Base-by-base conservation (phyloP, 1,140 invertebrate genomes). In the Panagrolaimus sp. region DNA sequence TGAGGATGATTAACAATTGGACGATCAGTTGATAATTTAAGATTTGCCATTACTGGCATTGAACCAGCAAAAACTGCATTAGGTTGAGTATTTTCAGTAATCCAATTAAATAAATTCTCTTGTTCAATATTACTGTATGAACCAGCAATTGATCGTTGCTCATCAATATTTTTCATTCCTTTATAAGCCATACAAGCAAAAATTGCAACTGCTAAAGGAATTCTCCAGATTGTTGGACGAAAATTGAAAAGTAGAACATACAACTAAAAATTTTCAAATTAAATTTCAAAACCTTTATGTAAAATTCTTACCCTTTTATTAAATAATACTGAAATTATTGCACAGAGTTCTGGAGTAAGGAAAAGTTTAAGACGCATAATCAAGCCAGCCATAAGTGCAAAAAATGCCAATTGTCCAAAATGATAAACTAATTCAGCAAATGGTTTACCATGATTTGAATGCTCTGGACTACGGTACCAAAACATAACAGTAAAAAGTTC, bases 361-460 rank as follows among this genome's bases (percentile, higher is more conserved):
- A 93, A 90, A 21, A 93, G 78, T 83, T 93, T 93, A 46, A 93
- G 81, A 78, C 91, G 86, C 91, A 93, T 93, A 8, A 92, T 88
- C 10, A 92, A 84, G 14, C 87, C 75, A 26, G 91, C 90, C 89
- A 92, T 90, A 0, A 89, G 77, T 4, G 87, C 87, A 78, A 89
- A 92, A 15, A 88, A 88, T 28, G 86, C 80, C 72, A 88, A 83
- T 81, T 91, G 90, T 6, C 89, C 83, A 28, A 89, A 78, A 82
- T 89, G 89, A 80, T 90, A 93, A 4, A 90, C 86, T 14, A 91
- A 79, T 76, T 89, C 65, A 68, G 63, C 52, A 21, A 47, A 68
- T 15, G 48, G 46, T 17, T 65, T 62, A n/a, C 38, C 38, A 24
- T 63, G 43, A 68, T 38, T 62, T n/a, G n/a, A 71, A 45, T 69